Evolutionary conservation across 1,140 invertebrate genomes (phyloP).

Genomic region (Saccostrea cuccullata): DNA sequence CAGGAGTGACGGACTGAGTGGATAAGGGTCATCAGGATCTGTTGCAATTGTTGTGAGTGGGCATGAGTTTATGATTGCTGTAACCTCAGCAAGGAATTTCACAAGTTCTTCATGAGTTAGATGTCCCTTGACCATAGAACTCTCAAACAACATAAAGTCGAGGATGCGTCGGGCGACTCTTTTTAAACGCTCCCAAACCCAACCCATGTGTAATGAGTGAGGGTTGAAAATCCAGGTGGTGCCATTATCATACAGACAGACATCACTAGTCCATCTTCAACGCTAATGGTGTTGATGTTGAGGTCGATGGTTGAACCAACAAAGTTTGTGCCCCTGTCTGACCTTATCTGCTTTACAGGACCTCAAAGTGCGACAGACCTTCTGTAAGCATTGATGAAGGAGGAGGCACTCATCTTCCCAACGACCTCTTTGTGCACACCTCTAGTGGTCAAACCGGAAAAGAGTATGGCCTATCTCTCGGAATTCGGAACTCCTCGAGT

Average conservation of each 20-base stretch:
- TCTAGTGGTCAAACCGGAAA: conserved; percentile 58
- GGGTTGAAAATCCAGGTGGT: conserved; percentile 56
- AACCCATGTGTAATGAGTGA: conserved; percentile 40
- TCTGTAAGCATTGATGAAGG: conserved; percentile 63
- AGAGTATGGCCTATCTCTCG: conserved; percentile 61
- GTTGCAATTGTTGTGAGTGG: conserved; percentile 53
- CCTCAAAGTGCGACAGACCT: conserved; percentile 42
- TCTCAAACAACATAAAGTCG: conserved; percentile 54
- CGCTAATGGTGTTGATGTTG: too few species aligned
- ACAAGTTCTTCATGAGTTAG: conserved; percentile 60
- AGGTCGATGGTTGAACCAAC: too few species aligned
- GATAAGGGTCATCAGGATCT: conserved; percentile 53
- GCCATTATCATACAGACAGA: conserved; percentile 12
- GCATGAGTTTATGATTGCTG: conserved; percentile 58
- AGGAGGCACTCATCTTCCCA: conserved; percentile 57
- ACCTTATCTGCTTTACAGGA: too few species aligned
- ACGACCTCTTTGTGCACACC: conserved; percentile 65
- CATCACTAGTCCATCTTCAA: conserved; percentile 25
- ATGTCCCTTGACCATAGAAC: background rate
- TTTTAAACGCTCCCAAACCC: conserved; percentile 63
- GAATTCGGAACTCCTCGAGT: background rate
- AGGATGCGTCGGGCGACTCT: conserved; percentile 53
- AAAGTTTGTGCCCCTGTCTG: too few species aligned
- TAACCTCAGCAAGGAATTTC: conserved; percentile 58
- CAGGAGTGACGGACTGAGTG: conserved; percentile 51